Evolutionary conservation across 1,140 invertebrate genomes (phyloP), one percentile per base, ranked within the genome.

Genomic region (Cyphomyrmex costatus): DNA sequence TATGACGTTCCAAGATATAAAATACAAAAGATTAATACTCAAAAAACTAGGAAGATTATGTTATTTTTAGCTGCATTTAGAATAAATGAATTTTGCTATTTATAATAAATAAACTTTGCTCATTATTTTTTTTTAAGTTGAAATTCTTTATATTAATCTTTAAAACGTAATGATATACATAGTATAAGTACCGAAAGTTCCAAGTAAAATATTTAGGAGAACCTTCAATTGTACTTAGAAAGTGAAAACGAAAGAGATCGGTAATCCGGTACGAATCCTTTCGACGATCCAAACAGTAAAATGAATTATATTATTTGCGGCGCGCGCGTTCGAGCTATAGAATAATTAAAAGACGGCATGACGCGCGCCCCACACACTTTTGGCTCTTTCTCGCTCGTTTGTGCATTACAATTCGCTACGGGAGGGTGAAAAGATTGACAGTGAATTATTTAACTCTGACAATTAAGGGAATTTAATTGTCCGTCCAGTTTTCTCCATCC

Each of bases 381-480:
- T 21, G 46, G 36, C 36, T 82, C 79, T 16, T 33, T 82, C 19
- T 82, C 66, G 6, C 78, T 87, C 79, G 80, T 79, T 51, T 73
- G 74, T 78, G 74, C 66, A 87, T 63, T 89, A 74, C 80, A 84
- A 85, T 89, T 84, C 46, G 71, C 66, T 8, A 60, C 76, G 91
- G 92, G 91, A 94, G 92, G 92, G 93, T 92, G 92, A 92, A 93
- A 92, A 92, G 93, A 94, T 94, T 94, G 93, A 93, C 94, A 93
- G 92, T 94, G 93, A 94, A 94, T 94, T 94, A 94, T 94, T 94
- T 92, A 94, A 91, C 89, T 93, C 88, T 90, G 91, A 92, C 91
- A 92, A 93, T 93, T 92, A 93, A 93, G 91, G 74, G 88, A 80
- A 84, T 86, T 85, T 63, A 77, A 83, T 49, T 24, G 12, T 88